Percentiles rank a stretch among this genome's conserved stretches.
phyloP scores from a whole-genome alignment of 2,797 vertebrate species.

The Channallabes apus region DNA sequence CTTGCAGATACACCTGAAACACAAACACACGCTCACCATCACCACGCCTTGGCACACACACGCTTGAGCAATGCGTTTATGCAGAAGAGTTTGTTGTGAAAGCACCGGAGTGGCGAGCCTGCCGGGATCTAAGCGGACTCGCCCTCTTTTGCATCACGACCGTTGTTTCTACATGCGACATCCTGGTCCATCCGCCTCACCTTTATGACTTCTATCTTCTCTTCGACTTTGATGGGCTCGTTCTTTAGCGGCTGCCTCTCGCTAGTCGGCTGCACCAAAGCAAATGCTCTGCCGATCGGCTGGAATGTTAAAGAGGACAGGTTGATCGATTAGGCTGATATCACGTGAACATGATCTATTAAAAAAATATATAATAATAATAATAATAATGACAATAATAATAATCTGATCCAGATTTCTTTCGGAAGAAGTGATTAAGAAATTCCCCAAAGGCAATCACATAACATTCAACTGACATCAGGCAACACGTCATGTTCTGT shows the following conservation, averaged over 20 bases:
- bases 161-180: not conserved
- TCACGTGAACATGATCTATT: not conserved
- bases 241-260: conserved; percentile 71
- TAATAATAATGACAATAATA: not conserved
- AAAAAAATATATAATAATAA: not conserved
- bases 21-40: not conserved
- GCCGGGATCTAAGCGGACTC: not conserved
- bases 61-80: not conserved
- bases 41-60: not conserved
- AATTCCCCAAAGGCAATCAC: not conserved
- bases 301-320: conserved; percentile 58
- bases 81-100: conserved; percentile 7
- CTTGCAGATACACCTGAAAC: conserved; percentile 87
- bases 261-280: conserved; percentile 75
- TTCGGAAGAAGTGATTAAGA: not conserved
- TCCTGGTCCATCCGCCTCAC: conserved; percentile 61
- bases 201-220: conserved; percentile 92
- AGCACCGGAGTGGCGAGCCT: not conserved
- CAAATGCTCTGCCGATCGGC: conserved; percentile 85
- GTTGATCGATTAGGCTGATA: conserved; percentile 1
- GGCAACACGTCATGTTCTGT: not conserved
- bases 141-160: conserved; percentile 26
- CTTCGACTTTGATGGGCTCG: conserved; percentile 82
- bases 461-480: not conserved
- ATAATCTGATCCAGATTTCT: not conserved